Percentiles rank a stretch among this genome's conserved stretches.
Conservation (phyloP, 2,888 invertebrate genomes). For the Phlogophora meticulosa region DNA sequence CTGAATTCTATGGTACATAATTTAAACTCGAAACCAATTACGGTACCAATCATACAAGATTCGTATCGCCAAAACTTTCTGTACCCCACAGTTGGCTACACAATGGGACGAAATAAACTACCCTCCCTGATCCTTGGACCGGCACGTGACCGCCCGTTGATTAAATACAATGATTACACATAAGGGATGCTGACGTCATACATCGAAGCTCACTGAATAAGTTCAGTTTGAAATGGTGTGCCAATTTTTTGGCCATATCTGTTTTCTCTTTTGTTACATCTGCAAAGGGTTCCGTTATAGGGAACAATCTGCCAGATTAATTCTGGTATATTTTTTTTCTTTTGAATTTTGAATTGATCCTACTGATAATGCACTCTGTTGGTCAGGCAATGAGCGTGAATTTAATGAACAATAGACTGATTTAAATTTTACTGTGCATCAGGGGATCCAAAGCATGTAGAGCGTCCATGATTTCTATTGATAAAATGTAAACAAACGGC, state of each 20-base stretch:
- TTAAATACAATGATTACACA: constrained; percentile 76
- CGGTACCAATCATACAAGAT: constrained; percentile 64
- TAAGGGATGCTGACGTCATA: constrained; percentile 64
- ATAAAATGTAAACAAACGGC: constrained; percentile 33
- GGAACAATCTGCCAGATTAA: background rate
- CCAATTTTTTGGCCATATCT: constrained; percentile 28
- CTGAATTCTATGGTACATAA: constrained; percentile 30
- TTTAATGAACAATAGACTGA: constrained; percentile 18
- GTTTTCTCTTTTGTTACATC: constrained; percentile 36
- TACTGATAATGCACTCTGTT: background rate
- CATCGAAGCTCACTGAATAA: constrained; percentile 51
- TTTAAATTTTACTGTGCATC: constrained; percentile 1
- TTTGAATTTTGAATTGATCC: background rate
- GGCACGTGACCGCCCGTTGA: constrained; percentile 77
- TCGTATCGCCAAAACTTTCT: constrained; percentile 63
- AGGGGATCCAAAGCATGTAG: constrained; percentile 9
- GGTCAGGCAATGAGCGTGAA: background rate
- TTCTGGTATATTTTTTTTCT: background rate
- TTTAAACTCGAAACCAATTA: constrained; percentile 65
- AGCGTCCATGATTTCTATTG: background rate
- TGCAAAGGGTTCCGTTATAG: constrained; percentile 10
- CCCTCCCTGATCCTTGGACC: constrained; percentile 67
- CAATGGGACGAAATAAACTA: constrained; percentile 70
- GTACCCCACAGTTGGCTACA: constrained; percentile 62
- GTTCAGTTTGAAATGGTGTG: constrained; percentile 30